A percentile compares a stretch with the other conserved stretches of the same genome.
phyloP scores from a whole-genome alignment of 2,888 invertebrate genomes.

The Chelonus formosanus region DNA sequence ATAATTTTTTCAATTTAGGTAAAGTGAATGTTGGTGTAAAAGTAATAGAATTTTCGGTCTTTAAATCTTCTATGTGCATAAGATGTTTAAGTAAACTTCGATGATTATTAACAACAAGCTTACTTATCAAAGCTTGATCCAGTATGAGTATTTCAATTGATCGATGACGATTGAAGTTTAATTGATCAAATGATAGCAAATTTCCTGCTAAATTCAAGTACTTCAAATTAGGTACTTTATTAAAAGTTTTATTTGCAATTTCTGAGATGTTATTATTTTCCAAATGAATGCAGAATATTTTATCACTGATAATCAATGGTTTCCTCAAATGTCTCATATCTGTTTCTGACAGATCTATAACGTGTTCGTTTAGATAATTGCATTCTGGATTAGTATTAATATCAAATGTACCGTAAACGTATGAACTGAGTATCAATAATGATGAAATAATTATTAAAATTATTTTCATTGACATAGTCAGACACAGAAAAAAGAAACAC shows the following conservation, averaged over 20 bases:
- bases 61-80: neutral
- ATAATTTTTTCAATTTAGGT: slow-evolving; percentile 31
- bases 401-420: no score
- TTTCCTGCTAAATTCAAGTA: slow-evolving; percentile 31
- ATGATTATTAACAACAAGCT: neutral
- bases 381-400: no score
- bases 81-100: neutral
- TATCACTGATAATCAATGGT: slow-evolving; percentile 2
- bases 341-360: slow-evolving; percentile 27
- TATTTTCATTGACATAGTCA: no score
- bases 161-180: neutral
- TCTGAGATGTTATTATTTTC: slow-evolving; percentile 18
- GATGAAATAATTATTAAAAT: no score
- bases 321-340: slow-evolving; percentile 15
- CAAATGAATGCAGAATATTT: slow-evolving; percentile 3
- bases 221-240: slow-evolving; percentile 12
- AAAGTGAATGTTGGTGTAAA: neutral
- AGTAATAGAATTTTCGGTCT: neutral
- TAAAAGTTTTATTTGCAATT: slow-evolving; percentile 17
- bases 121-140: slow-evolving; percentile 1
- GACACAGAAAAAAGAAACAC: no score
- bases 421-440: no score
- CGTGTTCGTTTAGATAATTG: no score
- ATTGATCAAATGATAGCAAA: slow-evolving; percentile 5
- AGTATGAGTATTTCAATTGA: neutral